Evolutionary conservation across 2,797 vertebrate genomes (phyloP).

Genomic region (Coranthus polyacanthus): DNA sequence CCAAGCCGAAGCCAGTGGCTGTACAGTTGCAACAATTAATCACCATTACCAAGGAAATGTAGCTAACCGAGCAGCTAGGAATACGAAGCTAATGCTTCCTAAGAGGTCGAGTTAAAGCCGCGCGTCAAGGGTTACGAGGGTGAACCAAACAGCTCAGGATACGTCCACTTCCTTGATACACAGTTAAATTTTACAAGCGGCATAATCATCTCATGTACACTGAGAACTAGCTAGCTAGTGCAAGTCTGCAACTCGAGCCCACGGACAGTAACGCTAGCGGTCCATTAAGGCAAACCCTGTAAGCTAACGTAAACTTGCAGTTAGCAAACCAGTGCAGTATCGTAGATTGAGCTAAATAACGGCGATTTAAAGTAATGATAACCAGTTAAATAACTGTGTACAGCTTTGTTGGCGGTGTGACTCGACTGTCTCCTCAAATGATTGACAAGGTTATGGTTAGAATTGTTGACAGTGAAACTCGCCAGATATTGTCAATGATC

Average conservation of each 20-base stretch:
- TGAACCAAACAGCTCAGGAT: not conserved
- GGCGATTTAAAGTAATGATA: fast-evolving
- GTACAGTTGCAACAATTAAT: not conserved
- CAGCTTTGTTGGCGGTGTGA: not conserved
- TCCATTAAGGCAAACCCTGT: slow-evolving; percentile 7
- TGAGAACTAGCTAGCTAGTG: not conserved
- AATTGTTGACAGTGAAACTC: slow-evolving; percentile 9
- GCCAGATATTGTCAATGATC: slow-evolving; percentile 41
- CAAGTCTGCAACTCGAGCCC: not conserved
- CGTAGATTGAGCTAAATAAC: not conserved
- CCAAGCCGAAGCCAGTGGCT: not conserved
- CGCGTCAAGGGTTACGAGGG: no score
- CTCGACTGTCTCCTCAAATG: not conserved
- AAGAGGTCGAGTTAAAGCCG: not conserved
- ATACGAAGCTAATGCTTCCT: slow-evolving; percentile 6
- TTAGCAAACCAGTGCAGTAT: slow-evolving; percentile 38
- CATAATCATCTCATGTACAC: no score
- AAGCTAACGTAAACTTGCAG: slow-evolving; percentile 27
- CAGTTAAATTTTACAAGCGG: not conserved
- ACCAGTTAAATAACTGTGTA: fast-evolving
- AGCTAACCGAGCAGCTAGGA: slow-evolving; percentile 36
- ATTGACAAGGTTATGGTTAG: not conserved
- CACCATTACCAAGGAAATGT: not conserved
- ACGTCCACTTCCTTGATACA: fast-evolving
- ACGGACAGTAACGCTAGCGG: slow-evolving; percentile 17